These are phyloP conservation scores for Dicranocentrus wangi DNA, from an alignment of 2,888 invertebrate genomes.

Conservation along the genomic window DNA sequence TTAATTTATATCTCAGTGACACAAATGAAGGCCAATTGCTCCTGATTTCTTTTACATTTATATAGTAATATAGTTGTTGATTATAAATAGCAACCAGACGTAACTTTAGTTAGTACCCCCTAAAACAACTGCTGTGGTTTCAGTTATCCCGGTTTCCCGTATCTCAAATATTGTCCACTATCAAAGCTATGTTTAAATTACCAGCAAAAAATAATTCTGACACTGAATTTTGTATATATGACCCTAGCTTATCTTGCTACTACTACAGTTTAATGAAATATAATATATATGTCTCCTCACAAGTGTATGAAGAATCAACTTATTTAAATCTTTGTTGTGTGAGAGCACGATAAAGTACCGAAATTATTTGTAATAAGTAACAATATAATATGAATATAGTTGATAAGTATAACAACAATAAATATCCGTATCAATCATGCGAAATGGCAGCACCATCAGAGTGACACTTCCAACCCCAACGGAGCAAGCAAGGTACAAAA, in stretches of 20 bases:
- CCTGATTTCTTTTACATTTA: constrained; percentile 7
- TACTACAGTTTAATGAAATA: too few species aligned
- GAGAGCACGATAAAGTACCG: not conserved
- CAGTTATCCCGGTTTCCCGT: not conserved
- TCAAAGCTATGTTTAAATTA: not conserved
- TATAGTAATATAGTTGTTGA: too few species aligned
- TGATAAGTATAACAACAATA: not conserved
- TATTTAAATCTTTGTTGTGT: not conserved
- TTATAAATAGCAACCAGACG: too few species aligned
- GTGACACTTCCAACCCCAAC: constrained; percentile 6
- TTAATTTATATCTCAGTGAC: constrained; percentile 9
- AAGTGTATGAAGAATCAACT: too few species aligned
- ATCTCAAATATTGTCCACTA: constrained; percentile 1
- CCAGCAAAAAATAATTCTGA: not conserved
- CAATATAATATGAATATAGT: too few species aligned
- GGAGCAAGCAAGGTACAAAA: constrained; percentile 57
- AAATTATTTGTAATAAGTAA: too few species aligned
- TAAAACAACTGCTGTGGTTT: too few species aligned
- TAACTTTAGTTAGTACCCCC: too few species aligned
- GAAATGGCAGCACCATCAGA: constrained; percentile 27
- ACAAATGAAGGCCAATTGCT: constrained; percentile 14
- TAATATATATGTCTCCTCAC: too few species aligned
- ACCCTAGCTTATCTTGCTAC: too few species aligned
- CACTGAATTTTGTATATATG: too few species aligned
- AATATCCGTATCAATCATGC: constrained; percentile 8